Evolutionary conservation across 2,113 vertebrate genomes (phyloP).

Genomic region (Apaloderma vittatum): DNA sequence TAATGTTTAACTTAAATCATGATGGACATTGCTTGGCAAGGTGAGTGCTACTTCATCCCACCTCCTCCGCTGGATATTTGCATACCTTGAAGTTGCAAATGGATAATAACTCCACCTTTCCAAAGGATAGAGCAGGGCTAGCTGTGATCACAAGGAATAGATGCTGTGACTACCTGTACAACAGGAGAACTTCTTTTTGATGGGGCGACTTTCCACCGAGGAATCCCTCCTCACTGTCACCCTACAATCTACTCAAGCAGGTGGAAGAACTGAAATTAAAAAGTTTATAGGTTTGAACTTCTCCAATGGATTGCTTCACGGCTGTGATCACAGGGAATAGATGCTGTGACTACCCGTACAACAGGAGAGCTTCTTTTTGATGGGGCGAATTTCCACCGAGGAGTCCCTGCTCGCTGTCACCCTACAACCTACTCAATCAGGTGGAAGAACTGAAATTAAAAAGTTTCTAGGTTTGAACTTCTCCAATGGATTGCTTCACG

Average conservation of each 20-base stretch:
- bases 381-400: neutral
- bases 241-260: neutral
- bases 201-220: neutral
- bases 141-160: rapidly evolving
- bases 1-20: neutral
- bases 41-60: neutral
- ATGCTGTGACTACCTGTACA: neutral
- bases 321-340: neutral
- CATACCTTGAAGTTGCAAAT: neutral
- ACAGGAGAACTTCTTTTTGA: neutral
- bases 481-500: neutral
- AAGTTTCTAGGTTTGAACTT: neutral
- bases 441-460: neutral
- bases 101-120: neutral
- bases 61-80: neutral
- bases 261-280: neutral
- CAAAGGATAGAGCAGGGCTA: neutral
- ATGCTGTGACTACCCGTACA: neutral
- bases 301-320: neutral
- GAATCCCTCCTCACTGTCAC: neutral
- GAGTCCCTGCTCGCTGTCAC: neutral
- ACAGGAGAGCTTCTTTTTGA: neutral
- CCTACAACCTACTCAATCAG: neutral
- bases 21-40: neutral
- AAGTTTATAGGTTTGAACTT: neutral